Conservation (phyloP, 2,113 vertebrate species). For the Rhynchopsitta pachyrhyncha region DNA sequence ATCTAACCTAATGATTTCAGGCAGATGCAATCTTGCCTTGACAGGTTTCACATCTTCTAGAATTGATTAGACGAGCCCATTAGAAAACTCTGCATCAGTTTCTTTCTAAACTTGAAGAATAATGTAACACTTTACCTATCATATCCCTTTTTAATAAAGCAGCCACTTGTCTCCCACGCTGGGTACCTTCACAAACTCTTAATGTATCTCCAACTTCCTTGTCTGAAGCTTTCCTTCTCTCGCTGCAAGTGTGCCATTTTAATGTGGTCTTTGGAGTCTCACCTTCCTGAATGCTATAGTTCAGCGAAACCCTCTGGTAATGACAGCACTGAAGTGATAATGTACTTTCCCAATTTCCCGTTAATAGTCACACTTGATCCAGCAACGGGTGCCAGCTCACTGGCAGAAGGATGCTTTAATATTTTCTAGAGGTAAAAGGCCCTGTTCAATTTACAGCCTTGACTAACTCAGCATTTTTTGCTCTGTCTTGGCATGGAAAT, state of each 20-base stretch:
- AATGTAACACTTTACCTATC: neutral
- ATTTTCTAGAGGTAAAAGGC: constrained; percentile 69
- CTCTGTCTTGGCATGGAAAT: constrained; percentile 44
- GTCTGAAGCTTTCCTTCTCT: neutral
- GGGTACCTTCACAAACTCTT: neutral
- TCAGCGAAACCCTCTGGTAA: constrained; percentile 64
- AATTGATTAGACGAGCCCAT: neutral
- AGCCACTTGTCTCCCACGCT: neutral
- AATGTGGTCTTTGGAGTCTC: neutral
- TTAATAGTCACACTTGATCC: constrained; percentile 73
- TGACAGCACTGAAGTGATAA: constrained; percentile 70
- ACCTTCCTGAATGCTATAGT: constrained; percentile 16
- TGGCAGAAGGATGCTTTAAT: constrained; percentile 62
- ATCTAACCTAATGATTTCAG: neutral
- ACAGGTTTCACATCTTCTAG: neutral
- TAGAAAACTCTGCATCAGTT: neutral
- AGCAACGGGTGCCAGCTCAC: constrained; percentile 53
- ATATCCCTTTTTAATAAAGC: neutral
- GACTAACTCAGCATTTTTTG: constrained; percentile 65
- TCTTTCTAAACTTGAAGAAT: neutral
- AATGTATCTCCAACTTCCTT: neutral
- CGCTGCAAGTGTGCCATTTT: neutral
- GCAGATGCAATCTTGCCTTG: neutral
- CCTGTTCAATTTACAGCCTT: constrained; percentile 53
- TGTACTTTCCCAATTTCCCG: constrained; percentile 62